A percentile compares a stretch with the other conserved stretches of the same genome.
Conservation (phyloP, 2,888 invertebrate genomes). For the Watsonalla binaria region DNA sequence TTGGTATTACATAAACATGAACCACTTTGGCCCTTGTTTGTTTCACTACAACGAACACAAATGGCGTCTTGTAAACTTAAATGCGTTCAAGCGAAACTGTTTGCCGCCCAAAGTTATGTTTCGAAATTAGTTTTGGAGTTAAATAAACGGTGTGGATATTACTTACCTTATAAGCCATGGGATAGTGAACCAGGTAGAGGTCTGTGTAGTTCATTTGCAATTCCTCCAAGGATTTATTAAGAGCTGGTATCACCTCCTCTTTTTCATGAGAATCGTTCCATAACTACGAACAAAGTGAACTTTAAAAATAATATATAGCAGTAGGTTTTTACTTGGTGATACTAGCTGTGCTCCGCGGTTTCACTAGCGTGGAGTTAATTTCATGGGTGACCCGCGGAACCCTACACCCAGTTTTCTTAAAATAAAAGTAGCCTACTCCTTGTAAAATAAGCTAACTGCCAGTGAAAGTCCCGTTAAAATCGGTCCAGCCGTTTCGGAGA, state of each 20-base stretch:
- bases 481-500: too few species aligned
- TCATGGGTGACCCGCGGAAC: too few species aligned
- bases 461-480: too few species aligned
- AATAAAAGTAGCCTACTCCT: too few species aligned
- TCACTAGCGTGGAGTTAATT: too few species aligned
- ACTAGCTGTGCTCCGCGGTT: too few species aligned
- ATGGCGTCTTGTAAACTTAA: constrained; percentile 29
- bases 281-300: constrained; percentile 25
- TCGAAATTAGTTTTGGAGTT: constrained; percentile 21
- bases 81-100: constrained; percentile 26
- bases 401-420: too few species aligned
- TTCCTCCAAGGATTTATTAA: constrained; percentile 80
- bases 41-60: constrained; percentile 17
- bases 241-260: constrained; percentile 81
- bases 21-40: constrained; percentile 13
- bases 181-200: constrained; percentile 89
- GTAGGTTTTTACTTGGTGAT: too few species aligned
- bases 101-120: constrained; percentile 19
- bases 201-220: constrained; percentile 87
- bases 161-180: constrained; percentile 80
- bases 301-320: background rate
- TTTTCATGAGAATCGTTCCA: constrained; percentile 79
- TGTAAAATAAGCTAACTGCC: too few species aligned
- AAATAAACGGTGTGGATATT: background rate
- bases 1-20: constrained; percentile 20